Base-by-base conservation (phyloP, 2,113 vertebrate genomes). In the Brienomyrus longianalis region DNA sequence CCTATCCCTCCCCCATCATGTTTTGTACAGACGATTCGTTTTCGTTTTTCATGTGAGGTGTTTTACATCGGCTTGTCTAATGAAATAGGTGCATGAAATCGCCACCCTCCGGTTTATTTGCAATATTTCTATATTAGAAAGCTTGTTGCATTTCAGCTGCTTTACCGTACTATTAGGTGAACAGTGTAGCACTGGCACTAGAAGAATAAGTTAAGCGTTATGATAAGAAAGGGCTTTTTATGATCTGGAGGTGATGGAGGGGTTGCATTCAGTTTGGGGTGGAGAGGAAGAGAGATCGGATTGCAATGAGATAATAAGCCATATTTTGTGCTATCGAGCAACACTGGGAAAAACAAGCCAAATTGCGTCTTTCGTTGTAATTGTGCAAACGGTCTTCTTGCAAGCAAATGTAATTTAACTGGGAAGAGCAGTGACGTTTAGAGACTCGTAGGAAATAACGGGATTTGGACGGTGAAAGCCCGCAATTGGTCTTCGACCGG, bases 401-500 rank as follows among this genome's bases (percentile, higher is more conserved):
- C 19, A 52, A 62, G 23, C 59, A 21, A 74, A 50, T 31, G 10
- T 50, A 43, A 17, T 23, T 62, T 39, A 88, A 66, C 17, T 48
- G n/a, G 35, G 21, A 87, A 23, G 45, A n/a, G 35, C 23, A n/a
- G 77, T 84, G 77, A 45, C 74, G 17, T 47, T 45, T 35, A 54
- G 74, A 50, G 19, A 17, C 66, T 47, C 7, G 19, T 39, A 52
- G 31, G 19, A 84, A 84, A 83, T 89, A 84, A 31, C 43, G 50
- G 88, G 74, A 50, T 89, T 59, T 59, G 74, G 77, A 56, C 43
- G 35, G 88, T 84, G 51, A 43, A 89, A 83, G 9, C 88, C 88
- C 23, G 13, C 19, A 31, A 27, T 50, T 47, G 59, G 66, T 74
- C 62, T 80, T 84, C 31, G n/a, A 31, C 31, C 31, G 47, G 70